These are phyloP conservation scores for Sycophila texana DNA, from an alignment of 2,888 invertebrate genomes.

Conservation along the genomic window DNA sequence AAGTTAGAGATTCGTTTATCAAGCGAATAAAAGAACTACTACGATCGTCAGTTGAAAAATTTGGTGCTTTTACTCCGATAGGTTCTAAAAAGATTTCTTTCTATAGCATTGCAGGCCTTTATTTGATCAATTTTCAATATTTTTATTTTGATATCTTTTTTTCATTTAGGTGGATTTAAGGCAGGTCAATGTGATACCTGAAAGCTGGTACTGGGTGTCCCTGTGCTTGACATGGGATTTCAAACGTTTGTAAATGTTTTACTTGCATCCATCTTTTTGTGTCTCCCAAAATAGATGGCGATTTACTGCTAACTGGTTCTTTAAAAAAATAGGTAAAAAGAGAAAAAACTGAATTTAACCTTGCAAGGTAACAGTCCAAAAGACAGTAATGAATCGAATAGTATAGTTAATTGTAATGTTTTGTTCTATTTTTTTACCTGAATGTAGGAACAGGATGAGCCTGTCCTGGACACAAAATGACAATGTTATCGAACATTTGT, in stretches of 20 bases:
- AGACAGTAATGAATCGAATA: conserved; percentile 47
- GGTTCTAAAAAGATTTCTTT: conserved; percentile 74
- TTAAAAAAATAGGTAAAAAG: conserved; percentile 37
- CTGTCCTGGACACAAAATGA: conserved; percentile 84
- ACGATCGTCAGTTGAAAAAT: conserved; percentile 79
- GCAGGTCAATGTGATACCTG: conserved; percentile 79
- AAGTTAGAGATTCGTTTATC: conserved; percentile 77
- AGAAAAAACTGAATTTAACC: background rate
- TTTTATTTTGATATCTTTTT: background rate
- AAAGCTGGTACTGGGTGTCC: conserved; percentile 83
- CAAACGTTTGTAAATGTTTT: conserved; percentile 75
- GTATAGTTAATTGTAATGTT: conserved; percentile 60
- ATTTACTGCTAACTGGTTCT: conserved; percentile 74
- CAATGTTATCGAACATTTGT: conserved; percentile 72
- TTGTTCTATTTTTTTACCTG: conserved; percentile 75
- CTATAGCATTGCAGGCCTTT: background rate
- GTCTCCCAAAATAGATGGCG: conserved; percentile 72
- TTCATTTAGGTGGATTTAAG: conserved; percentile 58
- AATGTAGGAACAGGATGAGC: conserved; percentile 80
- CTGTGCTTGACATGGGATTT: conserved; percentile 84
- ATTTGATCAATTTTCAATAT: background rate
- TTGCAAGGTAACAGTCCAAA: background rate
- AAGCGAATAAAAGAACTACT: conserved; percentile 77
- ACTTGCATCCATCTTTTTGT: conserved; percentile 71
- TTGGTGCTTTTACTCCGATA: conserved; percentile 79